Percentiles rank a stretch among this genome's conserved stretches.
Conservation (phyloP, 2,797 vertebrate species). For the Octomys mimax region DNA sequence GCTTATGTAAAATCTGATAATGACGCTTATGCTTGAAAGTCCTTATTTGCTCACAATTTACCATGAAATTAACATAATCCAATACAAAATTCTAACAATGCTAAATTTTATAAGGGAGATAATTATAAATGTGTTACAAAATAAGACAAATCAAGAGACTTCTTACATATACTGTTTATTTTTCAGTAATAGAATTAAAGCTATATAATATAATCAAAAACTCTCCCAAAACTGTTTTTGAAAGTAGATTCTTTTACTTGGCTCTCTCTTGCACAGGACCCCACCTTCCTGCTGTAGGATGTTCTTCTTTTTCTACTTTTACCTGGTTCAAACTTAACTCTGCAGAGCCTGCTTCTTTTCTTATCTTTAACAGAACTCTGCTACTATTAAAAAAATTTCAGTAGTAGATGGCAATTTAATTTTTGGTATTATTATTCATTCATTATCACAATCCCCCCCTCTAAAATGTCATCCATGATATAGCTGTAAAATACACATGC, state of each 20-base stretch:
- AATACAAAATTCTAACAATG: not conserved
- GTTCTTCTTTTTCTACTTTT: not conserved
- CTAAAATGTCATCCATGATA: not conserved
- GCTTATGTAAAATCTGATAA: not conserved
- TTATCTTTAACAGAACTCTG: not conserved
- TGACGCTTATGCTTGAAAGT: slow-evolving; percentile 14
- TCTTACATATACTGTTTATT: slow-evolving; percentile 5
- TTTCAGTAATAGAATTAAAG: slow-evolving; percentile 8
- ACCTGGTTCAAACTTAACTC: not conserved
- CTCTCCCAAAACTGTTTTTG: not conserved
- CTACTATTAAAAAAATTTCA: not conserved
- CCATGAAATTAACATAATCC: not conserved
- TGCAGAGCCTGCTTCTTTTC: not conserved
- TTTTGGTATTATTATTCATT: not conserved
- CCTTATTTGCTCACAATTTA: not conserved
- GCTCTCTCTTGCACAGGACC: not conserved
- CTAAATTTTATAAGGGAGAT: not conserved
- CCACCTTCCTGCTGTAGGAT: not conserved
- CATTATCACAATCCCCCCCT: not conserved
- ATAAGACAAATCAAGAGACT: slow-evolving; percentile 3
- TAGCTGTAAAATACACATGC: not conserved
- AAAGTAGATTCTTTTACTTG: not conserved
- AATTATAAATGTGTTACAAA: slow-evolving; percentile 2
- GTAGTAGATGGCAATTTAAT: not conserved
- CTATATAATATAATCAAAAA: not conserved